Percentiles rank a stretch among this genome's conserved stretches.
Evolutionary conservation across 2,113 vertebrate genomes (phyloP).

Genomic region (Ceyx cyanopectus): DNA sequence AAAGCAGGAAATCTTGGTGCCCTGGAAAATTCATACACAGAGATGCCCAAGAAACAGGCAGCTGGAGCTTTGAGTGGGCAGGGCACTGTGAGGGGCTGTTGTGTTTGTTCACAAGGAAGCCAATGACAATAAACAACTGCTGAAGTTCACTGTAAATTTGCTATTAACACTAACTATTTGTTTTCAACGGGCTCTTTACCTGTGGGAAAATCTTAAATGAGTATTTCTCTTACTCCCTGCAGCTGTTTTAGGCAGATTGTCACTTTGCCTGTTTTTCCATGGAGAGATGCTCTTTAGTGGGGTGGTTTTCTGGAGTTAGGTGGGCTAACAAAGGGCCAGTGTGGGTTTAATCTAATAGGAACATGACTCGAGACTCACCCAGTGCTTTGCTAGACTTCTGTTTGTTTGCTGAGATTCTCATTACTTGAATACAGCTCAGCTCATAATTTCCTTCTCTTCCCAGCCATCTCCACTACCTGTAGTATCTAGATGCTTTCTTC

Average conservation of each 20-base stretch:
- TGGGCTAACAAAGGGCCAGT: background rate
- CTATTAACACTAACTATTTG: background rate
- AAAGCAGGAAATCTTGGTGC: background rate
- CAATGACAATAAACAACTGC: background rate
- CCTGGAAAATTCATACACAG: too few relatives aligned
- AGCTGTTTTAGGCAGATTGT: background rate
- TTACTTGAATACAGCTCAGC: background rate
- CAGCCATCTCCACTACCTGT: background rate
- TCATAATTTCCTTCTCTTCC: background rate
- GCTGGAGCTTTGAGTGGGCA: background rate
- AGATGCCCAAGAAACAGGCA: background rate
- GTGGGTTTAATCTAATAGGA: background rate
- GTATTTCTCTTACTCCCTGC: background rate
- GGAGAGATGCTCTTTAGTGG: background rate
- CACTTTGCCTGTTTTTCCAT: rapidly evolving
- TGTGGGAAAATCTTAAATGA: background rate
- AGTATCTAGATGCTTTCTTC: background rate
- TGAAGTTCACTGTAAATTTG: background rate
- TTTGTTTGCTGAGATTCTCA: background rate
- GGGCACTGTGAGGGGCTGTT: background rate
- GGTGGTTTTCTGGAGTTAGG: rapidly evolving
- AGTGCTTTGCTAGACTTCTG: background rate
- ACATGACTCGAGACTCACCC: background rate
- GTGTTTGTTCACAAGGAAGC: background rate
- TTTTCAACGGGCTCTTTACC: background rate